phyloP scores from a whole-genome alignment of 2,797 vertebrate species.

The Scyliorhinus canicula region DNA sequence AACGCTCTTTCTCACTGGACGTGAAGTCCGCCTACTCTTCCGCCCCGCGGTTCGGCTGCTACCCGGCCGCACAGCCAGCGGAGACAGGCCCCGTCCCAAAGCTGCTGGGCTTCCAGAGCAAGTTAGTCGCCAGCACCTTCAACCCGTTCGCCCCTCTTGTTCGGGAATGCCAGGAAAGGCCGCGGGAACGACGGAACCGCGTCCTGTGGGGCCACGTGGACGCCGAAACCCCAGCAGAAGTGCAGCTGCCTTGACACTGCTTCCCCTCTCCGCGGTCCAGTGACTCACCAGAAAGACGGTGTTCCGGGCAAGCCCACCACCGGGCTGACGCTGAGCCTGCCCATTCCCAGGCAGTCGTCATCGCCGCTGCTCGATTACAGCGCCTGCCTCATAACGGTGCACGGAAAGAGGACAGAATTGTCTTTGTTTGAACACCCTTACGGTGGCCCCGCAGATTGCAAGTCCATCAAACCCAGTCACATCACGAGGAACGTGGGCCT shows the following conservation, averaged over 20 bases:
- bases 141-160: constrained; percentile 31
- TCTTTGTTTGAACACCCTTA: not conserved
- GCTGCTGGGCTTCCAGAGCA: not conserved
- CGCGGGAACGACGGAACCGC: not conserved
- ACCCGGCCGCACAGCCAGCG: not conserved
- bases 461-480: not conserved
- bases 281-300: not conserved
- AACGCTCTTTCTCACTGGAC: constrained; percentile 19
- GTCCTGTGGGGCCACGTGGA: not conserved
- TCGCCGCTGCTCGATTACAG: not conserved
- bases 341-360: not conserved
- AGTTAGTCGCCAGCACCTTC: not conserved
- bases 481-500: not conserved
- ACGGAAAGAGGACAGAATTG: not conserved
- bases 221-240: not conserved
- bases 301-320: too few relatives aligned
- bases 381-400: not conserved
- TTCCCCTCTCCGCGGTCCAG: not conserved
- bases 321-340: not conserved
- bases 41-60: not conserved
- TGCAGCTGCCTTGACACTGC: not conserved
- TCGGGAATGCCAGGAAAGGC: not conserved
- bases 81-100: not conserved
- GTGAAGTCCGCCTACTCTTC: not conserved
- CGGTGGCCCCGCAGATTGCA: not conserved